Evolutionary conservation across 2,113 vertebrate genomes (phyloP).

Genomic region (Thymallus thymallus): DNA sequence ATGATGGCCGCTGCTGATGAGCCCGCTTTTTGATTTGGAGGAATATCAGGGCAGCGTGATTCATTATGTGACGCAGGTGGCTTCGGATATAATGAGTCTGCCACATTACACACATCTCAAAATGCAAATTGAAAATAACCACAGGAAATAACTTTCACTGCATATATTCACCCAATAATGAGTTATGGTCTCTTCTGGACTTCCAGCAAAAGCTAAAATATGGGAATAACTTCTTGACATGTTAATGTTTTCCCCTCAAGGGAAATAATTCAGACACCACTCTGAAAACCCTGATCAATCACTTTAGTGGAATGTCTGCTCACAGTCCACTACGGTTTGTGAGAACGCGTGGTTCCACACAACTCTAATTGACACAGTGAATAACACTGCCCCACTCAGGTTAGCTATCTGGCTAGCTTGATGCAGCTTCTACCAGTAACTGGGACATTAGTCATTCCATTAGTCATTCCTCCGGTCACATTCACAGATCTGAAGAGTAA

Average conservation of each 20-base stretch:
- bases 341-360: constrained; percentile 19
- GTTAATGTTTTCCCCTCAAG: background rate
- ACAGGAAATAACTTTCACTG: background rate
- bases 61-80: constrained; percentile 65
- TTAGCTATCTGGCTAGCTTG: constrained; percentile 28
- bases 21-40: constrained; percentile 35
- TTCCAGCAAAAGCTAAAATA: too few relatives aligned
- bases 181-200: background rate
- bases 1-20: constrained; percentile 51
- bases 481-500: background rate
- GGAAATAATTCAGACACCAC: background rate
- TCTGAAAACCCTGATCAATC: background rate
- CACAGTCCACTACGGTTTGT: background rate
- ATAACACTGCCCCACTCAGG: constrained; percentile 64
- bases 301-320: background rate
- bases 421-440: background rate
- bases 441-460: background rate
- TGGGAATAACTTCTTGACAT: too few relatives aligned
- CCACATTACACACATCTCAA: constrained; percentile 9
- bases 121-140: too few relatives aligned
- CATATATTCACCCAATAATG: background rate
- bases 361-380: constrained; percentile 9
- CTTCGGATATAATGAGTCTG: constrained; percentile 56
- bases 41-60: constrained; percentile 41
- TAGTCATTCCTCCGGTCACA: background rate